Conservation (phyloP, 2,113 vertebrate species). For the Mirounga angustirostris region DNA sequence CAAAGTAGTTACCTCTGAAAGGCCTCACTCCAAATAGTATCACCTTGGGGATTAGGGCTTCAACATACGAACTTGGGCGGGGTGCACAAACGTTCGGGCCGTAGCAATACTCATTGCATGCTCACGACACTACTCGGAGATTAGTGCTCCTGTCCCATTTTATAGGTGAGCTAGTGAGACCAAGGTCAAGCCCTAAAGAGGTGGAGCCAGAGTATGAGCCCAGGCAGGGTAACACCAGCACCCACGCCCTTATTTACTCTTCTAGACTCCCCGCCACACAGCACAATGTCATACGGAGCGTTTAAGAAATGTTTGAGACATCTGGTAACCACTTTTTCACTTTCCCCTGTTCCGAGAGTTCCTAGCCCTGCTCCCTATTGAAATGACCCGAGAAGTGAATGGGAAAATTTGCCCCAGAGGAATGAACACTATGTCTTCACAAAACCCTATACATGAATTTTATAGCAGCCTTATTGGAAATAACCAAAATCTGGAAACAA, state of each 20-base stretch:
- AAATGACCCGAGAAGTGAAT: not conserved
- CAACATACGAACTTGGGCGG: not conserved
- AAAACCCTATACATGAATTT: not conserved
- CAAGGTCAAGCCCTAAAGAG: not conserved
- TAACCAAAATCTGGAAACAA: not conserved
- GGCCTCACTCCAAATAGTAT: not conserved
- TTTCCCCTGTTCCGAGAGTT: not conserved
- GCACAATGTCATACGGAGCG: not conserved
- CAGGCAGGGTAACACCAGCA: not conserved
- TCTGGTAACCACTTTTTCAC: not conserved
- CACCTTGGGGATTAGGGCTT: not conserved
- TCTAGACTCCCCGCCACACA: too few species aligned
- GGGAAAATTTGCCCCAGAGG: not conserved
- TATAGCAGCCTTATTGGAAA: conserved; percentile 2
- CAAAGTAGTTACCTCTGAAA: not conserved
- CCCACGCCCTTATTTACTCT: not conserved
- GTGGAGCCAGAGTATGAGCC: not conserved
- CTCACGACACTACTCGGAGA: not conserved
- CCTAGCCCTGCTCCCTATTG: not conserved
- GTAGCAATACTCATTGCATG: not conserved
- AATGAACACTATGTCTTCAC: not conserved
- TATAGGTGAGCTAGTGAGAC: not conserved
- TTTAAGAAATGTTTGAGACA: not conserved
- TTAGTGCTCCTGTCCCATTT: not conserved
- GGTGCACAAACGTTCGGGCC: not conserved